A percentile compares a stretch with the other conserved stretches of the same genome.
phyloP scores from a whole-genome alignment of 1,140 invertebrate genomes.

The Watersipora subatra region DNA sequence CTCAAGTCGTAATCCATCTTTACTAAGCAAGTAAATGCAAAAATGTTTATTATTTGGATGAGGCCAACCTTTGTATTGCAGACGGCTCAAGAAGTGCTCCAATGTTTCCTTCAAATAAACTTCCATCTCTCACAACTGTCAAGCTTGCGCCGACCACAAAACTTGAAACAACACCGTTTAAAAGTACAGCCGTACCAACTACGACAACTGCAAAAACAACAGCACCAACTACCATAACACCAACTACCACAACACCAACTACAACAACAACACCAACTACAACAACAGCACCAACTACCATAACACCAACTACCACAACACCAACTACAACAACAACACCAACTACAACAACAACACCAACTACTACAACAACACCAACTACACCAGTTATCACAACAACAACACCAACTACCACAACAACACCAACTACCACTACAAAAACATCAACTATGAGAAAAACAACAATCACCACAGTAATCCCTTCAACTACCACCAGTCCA shows the following conservation, averaged over 20 bases:
- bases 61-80: too few relatives aligned
- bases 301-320: neutral
- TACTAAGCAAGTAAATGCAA: too few relatives aligned
- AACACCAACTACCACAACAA: constrained; percentile 4
- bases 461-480: neutral
- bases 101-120: too few relatives aligned
- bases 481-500: neutral
- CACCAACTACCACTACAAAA: constrained; percentile 6
- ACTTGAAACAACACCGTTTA: neutral
- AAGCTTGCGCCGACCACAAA: neutral
- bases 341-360: neutral
- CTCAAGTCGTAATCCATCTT: too few relatives aligned
- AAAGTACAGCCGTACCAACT: neutral
- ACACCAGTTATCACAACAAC: constrained; percentile 2
- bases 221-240: neutral
- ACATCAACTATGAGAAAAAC: neutral
- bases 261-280: neutral
- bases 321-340: neutral
- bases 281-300: neutral
- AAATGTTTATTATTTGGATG: too few relatives aligned
- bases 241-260: neutral
- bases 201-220: neutral
- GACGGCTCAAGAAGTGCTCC: too few relatives aligned
- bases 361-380: constrained; percentile 8
- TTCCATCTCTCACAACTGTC: too few relatives aligned